Evolutionary conservation across 2,113 vertebrate species (phyloP).

Genomic region (Lucifuga dentata): DNA sequence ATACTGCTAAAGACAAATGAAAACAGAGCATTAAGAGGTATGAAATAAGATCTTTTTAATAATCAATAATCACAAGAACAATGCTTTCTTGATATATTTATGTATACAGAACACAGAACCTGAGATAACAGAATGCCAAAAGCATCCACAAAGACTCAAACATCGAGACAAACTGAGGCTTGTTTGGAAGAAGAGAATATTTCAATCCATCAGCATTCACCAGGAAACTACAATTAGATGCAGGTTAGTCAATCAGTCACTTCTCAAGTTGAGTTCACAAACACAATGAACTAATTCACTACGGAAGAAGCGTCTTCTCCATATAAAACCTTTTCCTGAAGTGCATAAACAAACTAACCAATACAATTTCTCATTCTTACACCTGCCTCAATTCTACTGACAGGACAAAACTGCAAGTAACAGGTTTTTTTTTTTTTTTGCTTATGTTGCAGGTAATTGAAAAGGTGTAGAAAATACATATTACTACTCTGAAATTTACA

Average conservation of each 20-base stretch:
- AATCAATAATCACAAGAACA: constrained; percentile 42
- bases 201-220: constrained; percentile 51
- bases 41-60: constrained; percentile 28
- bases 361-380: constrained; percentile 54
- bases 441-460: constrained; percentile 73
- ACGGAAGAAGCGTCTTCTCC: constrained; percentile 14
- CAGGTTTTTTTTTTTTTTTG: constrained; percentile 57
- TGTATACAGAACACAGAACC: constrained; percentile 72
- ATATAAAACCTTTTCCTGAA: constrained; percentile 61
- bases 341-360: constrained; percentile 67
- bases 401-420: constrained; percentile 62
- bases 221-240: constrained; percentile 39
- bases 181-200: constrained; percentile 26
- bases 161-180: constrained; percentile 31
- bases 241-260: constrained; percentile 29
- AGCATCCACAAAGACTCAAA: constrained; percentile 47
- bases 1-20: not conserved
- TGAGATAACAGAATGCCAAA: constrained; percentile 65
- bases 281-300: constrained; percentile 28
- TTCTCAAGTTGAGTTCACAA: constrained; percentile 25
- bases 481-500: constrained; percentile 61
- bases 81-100: constrained; percentile 54
- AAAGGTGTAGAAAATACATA: constrained; percentile 62
- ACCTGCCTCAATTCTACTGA: constrained; percentile 49
- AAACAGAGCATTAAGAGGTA: not conserved